phyloP scores from a whole-genome alignment of 2,113 vertebrate species.

The Pelvicachromis taeniatus region DNA sequence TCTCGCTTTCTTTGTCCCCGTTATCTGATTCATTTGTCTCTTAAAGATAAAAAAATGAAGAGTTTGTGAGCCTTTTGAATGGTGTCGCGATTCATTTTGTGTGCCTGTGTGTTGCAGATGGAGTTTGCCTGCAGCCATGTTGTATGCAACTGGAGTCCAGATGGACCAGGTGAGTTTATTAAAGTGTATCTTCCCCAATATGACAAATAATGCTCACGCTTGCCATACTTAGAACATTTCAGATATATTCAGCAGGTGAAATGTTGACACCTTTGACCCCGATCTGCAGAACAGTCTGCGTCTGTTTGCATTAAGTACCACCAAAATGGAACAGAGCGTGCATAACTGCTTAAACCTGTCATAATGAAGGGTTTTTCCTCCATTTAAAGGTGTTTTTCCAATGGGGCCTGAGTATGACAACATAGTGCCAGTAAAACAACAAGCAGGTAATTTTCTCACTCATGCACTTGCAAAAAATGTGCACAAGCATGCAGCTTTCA shows the following conservation, averaged over 20 bases:
- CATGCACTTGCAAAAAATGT: background rate
- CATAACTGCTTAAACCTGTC: background rate
- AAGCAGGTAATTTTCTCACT: background rate
- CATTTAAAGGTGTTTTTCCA: background rate
- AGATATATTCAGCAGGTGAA: background rate
- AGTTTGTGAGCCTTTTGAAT: background rate
- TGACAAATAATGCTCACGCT: background rate
- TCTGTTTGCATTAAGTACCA: background rate
- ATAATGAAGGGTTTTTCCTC: background rate
- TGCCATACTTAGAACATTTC: background rate
- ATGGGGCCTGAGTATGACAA: background rate
- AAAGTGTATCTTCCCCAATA: background rate
- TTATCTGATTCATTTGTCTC: background rate
- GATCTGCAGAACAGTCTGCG: background rate
- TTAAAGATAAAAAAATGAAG: background rate
- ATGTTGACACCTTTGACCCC: background rate
- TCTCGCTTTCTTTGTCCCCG: background rate
- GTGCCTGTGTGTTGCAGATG: constrained; percentile 46
- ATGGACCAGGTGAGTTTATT: constrained; percentile 32
- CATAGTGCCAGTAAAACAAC: background rate
- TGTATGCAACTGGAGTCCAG: constrained; percentile 67
- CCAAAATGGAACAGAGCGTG: background rate
- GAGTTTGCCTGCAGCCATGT: constrained; percentile 76
- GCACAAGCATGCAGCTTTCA: background rate
- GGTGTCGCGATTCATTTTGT: background rate